Base-by-base conservation (phyloP, 1,140 invertebrate genomes). In the Psix sp. region DNA sequence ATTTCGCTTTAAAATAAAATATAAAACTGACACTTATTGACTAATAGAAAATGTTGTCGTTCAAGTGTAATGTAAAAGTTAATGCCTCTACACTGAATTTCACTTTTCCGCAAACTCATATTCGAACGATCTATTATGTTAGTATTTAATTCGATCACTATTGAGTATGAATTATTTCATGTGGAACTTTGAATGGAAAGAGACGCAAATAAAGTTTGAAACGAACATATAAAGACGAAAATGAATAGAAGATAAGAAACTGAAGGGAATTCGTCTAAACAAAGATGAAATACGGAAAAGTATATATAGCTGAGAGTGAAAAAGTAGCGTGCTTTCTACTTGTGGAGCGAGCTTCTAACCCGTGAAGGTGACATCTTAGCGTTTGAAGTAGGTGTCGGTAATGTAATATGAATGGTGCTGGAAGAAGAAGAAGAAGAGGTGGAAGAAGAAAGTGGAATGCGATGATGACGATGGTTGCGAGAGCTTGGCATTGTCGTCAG, bases 361-460 rank as follows among this genome's bases (percentile, higher is more conserved):
- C 83, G 83, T 86, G 82, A 84, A 80, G 77, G 78, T 77, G 82
- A 79, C 60, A 72, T 77, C 76, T 77, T 77, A 77, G 76, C 48
- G 54, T 76, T 80, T 73, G 72, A 70, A 68, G 80, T 79, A 48
- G 83, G 75, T 81, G 82, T 76, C 68, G 82, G 77, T 84, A 84
- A 77, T 76, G 80, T 82, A 80, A 79, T 79, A 81, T 85, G 85
- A 84, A 80, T 84, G 60, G 80, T 86, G 83, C 84, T 85, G 76
- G 84, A 85, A 77, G 83, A 80, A 82, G 83, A 85, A 84, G 84
- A 83, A 82, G 84, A 85, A 80, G 83, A 80, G 79, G 83, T 84
- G 80, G 84, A 83, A 82, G 81, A 84, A 80, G 80, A 82, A 72
- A 75, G 74, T 78, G 82, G 76, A 62, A 76, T 70, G 63, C 77